A percentile compares a stretch with the other conserved stretches of the same genome.
phyloP scores from a whole-genome alignment of 2,888 invertebrate genomes.

The Podotricha telesiphe region DNA sequence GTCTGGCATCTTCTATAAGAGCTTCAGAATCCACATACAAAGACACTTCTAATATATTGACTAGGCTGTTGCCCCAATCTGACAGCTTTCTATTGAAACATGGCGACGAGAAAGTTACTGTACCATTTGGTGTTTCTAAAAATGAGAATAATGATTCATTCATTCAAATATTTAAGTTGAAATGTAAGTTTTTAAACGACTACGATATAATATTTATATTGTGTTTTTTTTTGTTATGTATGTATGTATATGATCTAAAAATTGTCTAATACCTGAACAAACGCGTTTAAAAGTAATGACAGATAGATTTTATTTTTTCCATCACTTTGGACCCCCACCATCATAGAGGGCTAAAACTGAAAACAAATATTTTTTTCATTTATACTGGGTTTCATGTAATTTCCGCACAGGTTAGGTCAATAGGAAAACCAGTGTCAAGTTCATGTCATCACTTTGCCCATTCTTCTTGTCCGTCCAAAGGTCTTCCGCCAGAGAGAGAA shows the following conservation, averaged over 20 bases:
- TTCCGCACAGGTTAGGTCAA: too few relatives aligned
- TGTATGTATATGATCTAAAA: too few relatives aligned
- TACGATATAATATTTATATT: too few relatives aligned
- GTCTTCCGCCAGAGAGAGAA: too few relatives aligned
- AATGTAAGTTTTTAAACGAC: too few relatives aligned
- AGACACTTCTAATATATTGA: conserved; percentile 83
- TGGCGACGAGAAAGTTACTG: conserved; percentile 43
- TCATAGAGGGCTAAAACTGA: conserved; percentile 84
- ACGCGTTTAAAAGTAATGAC: conserved; percentile 94
- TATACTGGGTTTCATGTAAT: too few relatives aligned
- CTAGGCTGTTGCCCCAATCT: conserved; percentile 76
- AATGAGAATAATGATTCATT: background rate
- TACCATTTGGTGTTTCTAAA: conserved; percentile 37
- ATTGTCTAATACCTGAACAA: conserved; percentile 80
- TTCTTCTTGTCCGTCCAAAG: too few relatives aligned
- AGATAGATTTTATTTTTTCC: conserved; percentile 95
- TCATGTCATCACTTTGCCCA: too few relatives aligned
- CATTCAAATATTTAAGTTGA: too few relatives aligned
- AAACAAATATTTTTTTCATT: too few relatives aligned
- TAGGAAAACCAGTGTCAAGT: too few relatives aligned
- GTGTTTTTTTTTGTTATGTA: too few relatives aligned
- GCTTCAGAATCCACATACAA: conserved; percentile 89
- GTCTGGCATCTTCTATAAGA: conserved; percentile 93
- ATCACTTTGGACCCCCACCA: conserved; percentile 79
- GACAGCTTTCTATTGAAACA: conserved; percentile 47